Conservation (phyloP, 2,797 vertebrate species). For the Sebastes itinus region DNA sequence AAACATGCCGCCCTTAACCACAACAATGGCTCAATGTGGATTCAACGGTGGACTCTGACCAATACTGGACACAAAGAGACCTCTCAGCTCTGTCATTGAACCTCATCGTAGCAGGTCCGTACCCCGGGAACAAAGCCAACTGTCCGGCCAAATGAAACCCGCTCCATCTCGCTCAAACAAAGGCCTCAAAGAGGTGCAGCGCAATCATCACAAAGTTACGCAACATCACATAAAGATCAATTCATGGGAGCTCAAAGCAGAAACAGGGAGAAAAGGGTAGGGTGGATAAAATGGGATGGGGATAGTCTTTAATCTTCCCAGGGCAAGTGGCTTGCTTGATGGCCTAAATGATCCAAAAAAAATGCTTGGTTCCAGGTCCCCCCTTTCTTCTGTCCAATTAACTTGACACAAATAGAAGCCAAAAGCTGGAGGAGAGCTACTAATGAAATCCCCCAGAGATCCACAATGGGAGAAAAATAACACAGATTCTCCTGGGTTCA, state of each 20-base stretch:
- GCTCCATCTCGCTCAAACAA: slow-evolving; percentile 71
- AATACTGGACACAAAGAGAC: slow-evolving; percentile 63
- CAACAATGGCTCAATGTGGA: slow-evolving; percentile 41
- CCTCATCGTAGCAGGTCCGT: slow-evolving; percentile 60
- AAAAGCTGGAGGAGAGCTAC: slow-evolving; percentile 40
- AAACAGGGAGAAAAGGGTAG: slow-evolving; percentile 20
- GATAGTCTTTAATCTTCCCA: slow-evolving; percentile 65
- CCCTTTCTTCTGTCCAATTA: slow-evolving; percentile 66
- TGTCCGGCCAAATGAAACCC: slow-evolving; percentile 71
- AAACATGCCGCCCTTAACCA: slow-evolving; percentile 14
- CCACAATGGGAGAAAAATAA: slow-evolving; percentile 52
- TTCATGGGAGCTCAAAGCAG: slow-evolving; percentile 59
- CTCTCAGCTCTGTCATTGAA: slow-evolving; percentile 66
- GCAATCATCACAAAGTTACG: slow-evolving; percentile 71
- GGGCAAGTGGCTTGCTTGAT: slow-evolving; percentile 54
- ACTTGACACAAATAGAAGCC: slow-evolving; percentile 60
- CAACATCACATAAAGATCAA: slow-evolving; percentile 70
- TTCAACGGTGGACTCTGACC: slow-evolving; percentile 36
- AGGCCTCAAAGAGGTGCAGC: slow-evolving; percentile 67
- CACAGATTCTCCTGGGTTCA: slow-evolving; percentile 19
- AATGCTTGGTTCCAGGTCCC: slow-evolving; percentile 23
- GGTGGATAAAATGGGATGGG: slow-evolving; percentile 42
- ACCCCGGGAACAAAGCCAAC: slow-evolving; percentile 73
- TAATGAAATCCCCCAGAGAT: slow-evolving; percentile 62
- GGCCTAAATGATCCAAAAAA: slow-evolving; percentile 57